Percentiles rank a stretch among this genome's conserved stretches.
Evolutionary conservation across 2,888 invertebrate species (phyloP).

Genomic region (Cancer borealis): DNA sequence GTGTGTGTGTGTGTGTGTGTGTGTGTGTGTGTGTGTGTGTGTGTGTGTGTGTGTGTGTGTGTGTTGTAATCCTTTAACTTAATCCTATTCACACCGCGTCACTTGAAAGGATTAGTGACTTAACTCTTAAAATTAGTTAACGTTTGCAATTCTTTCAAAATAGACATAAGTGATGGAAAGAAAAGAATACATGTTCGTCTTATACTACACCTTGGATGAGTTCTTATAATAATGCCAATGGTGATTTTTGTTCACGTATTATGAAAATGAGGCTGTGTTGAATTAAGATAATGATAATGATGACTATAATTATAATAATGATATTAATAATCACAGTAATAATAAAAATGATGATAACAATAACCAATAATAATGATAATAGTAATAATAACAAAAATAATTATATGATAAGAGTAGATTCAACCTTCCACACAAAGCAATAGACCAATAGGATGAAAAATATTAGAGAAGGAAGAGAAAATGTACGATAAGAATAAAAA

Average conservation of each 20-base stretch:
- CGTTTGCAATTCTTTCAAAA: background rate
- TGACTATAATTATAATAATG: background rate
- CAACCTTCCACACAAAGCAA: too few relatives aligned
- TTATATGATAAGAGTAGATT: too few relatives aligned
- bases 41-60: background rate
- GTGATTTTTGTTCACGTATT: too few relatives aligned
- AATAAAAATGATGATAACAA: too few relatives aligned
- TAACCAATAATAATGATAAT: too few relatives aligned
- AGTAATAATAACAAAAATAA: too few relatives aligned
- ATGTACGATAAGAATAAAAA: too few relatives aligned
- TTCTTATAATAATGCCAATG: too few relatives aligned
- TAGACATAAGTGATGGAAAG: background rate
- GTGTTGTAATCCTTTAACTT: background rate
- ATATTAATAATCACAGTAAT: too few relatives aligned
- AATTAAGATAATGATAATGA: background rate
- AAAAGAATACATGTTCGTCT: background rate
- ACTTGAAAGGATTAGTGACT: background rate
- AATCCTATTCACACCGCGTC: background rate
- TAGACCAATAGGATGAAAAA: too few relatives aligned
- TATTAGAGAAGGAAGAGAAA: too few relatives aligned
- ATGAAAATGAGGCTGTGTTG: background rate
- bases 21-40: conserved; percentile 10
- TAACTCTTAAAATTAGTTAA: background rate
- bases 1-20: conserved; percentile 38
- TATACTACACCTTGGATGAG: too few relatives aligned